Conservation (phyloP, 2,797 vertebrate genomes). For the Picus viridis region DNA sequence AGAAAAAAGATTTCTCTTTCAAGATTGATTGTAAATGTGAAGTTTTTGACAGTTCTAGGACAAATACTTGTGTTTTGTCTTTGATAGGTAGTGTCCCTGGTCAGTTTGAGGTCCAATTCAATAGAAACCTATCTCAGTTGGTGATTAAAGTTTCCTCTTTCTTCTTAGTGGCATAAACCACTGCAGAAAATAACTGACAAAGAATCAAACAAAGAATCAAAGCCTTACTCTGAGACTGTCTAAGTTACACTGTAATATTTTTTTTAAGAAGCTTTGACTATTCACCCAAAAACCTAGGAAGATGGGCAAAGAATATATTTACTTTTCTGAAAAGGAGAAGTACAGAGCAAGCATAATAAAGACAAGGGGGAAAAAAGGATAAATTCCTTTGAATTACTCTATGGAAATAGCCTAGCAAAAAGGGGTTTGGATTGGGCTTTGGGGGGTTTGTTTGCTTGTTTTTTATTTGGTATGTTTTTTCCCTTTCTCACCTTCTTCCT, state of each 20-base stretch:
- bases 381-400: background rate
- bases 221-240: background rate
- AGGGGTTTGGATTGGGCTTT: fast-evolving
- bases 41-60: slow-evolving; percentile 31
- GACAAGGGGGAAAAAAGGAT: background rate
- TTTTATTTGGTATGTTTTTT: no score
- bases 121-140: background rate
- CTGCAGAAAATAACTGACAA: background rate
- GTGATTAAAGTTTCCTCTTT: background rate
- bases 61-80: background rate
- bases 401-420: background rate
- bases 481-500: background rate
- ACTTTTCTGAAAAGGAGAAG: background rate
- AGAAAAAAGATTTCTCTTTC: background rate
- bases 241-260: background rate
- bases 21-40: background rate
- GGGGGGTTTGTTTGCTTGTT: background rate
- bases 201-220: background rate
- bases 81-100: background rate
- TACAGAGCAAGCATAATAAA: background rate
- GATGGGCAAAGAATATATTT: background rate
- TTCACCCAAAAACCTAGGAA: background rate
- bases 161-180: background rate
- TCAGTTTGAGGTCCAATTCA: background rate
- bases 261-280: no score